Evolutionary conservation across 2,888 invertebrate species (phyloP).

Genomic region (Lasioglossum leucozonium): DNA sequence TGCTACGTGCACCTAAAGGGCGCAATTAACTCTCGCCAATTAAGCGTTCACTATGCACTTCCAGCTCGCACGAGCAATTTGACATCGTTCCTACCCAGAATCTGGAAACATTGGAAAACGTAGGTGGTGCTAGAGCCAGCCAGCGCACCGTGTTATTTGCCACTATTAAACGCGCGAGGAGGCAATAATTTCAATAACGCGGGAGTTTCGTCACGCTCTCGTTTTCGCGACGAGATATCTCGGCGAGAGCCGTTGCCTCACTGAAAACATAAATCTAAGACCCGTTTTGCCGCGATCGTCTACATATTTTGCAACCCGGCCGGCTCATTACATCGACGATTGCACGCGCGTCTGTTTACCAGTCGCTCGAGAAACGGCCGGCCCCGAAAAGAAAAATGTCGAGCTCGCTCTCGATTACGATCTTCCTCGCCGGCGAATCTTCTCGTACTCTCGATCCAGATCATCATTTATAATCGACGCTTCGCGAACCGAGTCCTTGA

Average conservation of each 20-base stretch:
- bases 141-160: slow-evolving; percentile 34
- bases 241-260: slow-evolving; percentile 45
- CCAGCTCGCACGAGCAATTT: not conserved
- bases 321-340: slow-evolving; percentile 45
- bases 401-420: slow-evolving; percentile 12
- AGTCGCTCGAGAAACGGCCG: not conserved
- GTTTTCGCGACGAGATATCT: slow-evolving; percentile 42
- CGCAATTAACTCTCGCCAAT: not conserved
- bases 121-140: slow-evolving; percentile 5
- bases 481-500: slow-evolving; percentile 14
- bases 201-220: slow-evolving; percentile 30
- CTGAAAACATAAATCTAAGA: slow-evolving; percentile 57
- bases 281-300: slow-evolving; percentile 56
- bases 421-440: slow-evolving; percentile 9
- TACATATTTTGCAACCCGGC: slow-evolving; percentile 63
- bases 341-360: slow-evolving; percentile 29
- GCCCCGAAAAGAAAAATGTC: slow-evolving; percentile 3
- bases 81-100: not conserved
- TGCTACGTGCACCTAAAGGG: not conserved
- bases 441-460: slow-evolving; percentile 7
- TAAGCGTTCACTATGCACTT: not conserved
- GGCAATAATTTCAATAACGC: slow-evolving; percentile 46
- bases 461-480: slow-evolving; percentile 40
- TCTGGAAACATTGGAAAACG: not conserved
- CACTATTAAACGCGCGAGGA: slow-evolving; percentile 9